A percentile compares a stretch with the other conserved stretches of the same genome.
These are phyloP conservation scores for Laticauda laticaudata DNA, from an alignment of 2,113 vertebrate genomes.

Conservation along the genomic window DNA sequence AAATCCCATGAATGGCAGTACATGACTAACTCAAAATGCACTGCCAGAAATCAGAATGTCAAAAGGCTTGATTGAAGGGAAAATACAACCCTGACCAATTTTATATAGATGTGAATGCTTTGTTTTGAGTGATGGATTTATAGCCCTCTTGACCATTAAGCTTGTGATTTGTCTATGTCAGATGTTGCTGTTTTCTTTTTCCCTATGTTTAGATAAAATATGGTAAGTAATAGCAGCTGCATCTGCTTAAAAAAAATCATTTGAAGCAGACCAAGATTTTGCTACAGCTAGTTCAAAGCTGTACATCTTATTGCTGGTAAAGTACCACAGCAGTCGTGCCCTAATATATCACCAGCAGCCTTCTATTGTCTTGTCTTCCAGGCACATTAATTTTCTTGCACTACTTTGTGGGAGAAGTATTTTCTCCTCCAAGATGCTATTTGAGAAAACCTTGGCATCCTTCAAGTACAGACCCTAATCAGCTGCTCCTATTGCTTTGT, in stretches of 20 bases:
- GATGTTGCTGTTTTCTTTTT: slow-evolving; percentile 69
- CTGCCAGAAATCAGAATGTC: slow-evolving; percentile 60
- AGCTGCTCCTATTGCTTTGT: slow-evolving; percentile 50
- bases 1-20: slow-evolving; percentile 65
- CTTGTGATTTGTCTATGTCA: slow-evolving; percentile 64
- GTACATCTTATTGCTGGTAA: slow-evolving; percentile 79
- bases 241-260: slow-evolving; percentile 64
- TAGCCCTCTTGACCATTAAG: slow-evolving; percentile 67
- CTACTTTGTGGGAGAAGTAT: slow-evolving; percentile 53
- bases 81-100: slow-evolving; percentile 52
- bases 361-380: slow-evolving; percentile 63
- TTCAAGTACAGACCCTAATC: slow-evolving; percentile 59
- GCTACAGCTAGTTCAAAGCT: slow-evolving; percentile 72
- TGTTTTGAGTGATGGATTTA: slow-evolving; percentile 51
- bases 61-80: slow-evolving; percentile 52
- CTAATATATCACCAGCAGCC: slow-evolving; percentile 52
- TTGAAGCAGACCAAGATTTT: slow-evolving; percentile 71
- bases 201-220: slow-evolving; percentile 73
- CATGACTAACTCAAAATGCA: slow-evolving; percentile 49
- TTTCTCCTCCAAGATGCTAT: slow-evolving; percentile 56
- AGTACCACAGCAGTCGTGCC: slow-evolving; percentile 72
- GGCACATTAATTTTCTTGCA: slow-evolving; percentile 55
- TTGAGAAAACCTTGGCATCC: slow-evolving; percentile 52
- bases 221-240: slow-evolving; percentile 82
- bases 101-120: slow-evolving; percentile 48